phyloP scores from a whole-genome alignment of 2,113 vertebrate genomes.

The Bufo bufo region DNA sequence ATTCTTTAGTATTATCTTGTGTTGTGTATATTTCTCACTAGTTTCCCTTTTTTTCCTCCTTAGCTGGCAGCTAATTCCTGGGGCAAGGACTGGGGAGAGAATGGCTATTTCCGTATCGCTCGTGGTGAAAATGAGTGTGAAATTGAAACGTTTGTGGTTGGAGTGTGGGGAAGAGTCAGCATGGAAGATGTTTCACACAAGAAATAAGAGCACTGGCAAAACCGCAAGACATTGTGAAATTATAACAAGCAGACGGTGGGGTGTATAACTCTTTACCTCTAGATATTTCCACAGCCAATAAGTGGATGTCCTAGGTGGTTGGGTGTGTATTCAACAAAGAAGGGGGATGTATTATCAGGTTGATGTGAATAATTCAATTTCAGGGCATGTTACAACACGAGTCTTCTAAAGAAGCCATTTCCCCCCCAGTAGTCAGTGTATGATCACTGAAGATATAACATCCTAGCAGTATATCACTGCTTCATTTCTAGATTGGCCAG shows the following conservation, averaged over 20 bases:
- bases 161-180: slow-evolving; percentile 91
- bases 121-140: slow-evolving; percentile 92
- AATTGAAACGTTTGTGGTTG: slow-evolving; percentile 92
- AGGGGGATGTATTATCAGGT: too few species aligned
- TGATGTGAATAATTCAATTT: neutral
- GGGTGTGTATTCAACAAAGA: neutral
- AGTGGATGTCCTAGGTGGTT: slow-evolving; percentile 33
- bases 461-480: neutral
- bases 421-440: neutral
- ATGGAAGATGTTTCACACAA: slow-evolving; percentile 90
- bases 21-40: neutral
- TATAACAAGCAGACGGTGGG: slow-evolving; percentile 38
- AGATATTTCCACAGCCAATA: neutral
- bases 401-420: neutral
- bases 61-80: slow-evolving; percentile 95
- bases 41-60: neutral
- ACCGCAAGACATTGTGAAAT: slow-evolving; percentile 5
- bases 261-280: slow-evolving; percentile 9
- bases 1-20: neutral
- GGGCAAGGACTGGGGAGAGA: slow-evolving; percentile 92
- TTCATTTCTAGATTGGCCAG: neutral
- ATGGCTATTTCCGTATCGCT: slow-evolving; percentile 89
- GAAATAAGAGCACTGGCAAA: slow-evolving; percentile 65
- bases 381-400: neutral
- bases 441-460: neutral